Conservation (phyloP, 2,113 vertebrate genomes). For the Stegastes partitus region DNA sequence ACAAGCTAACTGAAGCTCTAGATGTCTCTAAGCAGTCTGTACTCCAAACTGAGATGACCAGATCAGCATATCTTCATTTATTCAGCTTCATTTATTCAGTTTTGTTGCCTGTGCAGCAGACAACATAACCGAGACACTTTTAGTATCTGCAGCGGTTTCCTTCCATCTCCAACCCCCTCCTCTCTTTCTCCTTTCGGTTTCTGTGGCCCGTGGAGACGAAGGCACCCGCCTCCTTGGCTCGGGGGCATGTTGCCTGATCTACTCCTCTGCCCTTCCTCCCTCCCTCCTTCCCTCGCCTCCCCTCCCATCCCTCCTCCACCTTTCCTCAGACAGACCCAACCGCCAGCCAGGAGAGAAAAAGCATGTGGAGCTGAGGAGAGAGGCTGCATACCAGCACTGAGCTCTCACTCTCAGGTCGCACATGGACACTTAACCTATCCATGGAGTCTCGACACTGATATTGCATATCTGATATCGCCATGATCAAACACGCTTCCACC, state of each 20-base stretch:
- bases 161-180: constrained; percentile 11
- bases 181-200: neutral
- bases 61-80: constrained; percentile 12
- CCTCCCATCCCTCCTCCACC: constrained; percentile 49
- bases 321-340: constrained; percentile 42
- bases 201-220: constrained; percentile 44
- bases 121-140: constrained; percentile 32
- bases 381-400: constrained; percentile 62
- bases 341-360: constrained; percentile 55
- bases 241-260: constrained; percentile 2
- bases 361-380: constrained; percentile 38
- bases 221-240: constrained; percentile 17
- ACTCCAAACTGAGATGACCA: neutral
- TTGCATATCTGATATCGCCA: constrained; percentile 25
- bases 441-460: too few species aligned
- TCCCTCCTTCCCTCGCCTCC: constrained; percentile 43
- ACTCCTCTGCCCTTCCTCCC: constrained; percentile 15
- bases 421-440: constrained; percentile 1
- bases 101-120: too few species aligned
- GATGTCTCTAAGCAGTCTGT: neutral
- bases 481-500: constrained; percentile 27
- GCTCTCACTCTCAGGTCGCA: constrained; percentile 35
- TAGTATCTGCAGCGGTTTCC: neutral
- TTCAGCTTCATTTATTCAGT: constrained; percentile 19
- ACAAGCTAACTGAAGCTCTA: neutral